A percentile compares a stretch with the other conserved stretches of the same genome.
These are phyloP conservation scores for Abrostola tripartita DNA, from an alignment of 2,888 invertebrate genomes.

Conservation along the genomic window DNA sequence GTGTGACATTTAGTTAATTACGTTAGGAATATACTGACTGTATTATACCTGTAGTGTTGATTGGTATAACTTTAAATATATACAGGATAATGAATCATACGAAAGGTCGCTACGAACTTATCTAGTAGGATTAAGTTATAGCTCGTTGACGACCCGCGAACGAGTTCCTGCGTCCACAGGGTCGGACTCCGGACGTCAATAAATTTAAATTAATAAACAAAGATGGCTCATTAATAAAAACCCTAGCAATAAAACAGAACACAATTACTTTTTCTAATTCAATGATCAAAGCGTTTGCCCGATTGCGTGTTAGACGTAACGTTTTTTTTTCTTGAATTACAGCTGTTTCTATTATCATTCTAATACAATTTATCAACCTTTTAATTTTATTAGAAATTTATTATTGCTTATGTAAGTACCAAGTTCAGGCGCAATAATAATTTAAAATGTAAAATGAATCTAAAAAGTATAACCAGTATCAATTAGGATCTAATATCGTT, in stretches of 20 bases:
- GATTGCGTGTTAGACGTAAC: slow-evolving; percentile 58
- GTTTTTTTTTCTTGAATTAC: slow-evolving; percentile 34
- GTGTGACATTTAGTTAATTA: slow-evolving; percentile 21
- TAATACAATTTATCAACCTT: slow-evolving; percentile 40
- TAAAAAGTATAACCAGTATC: slow-evolving; percentile 18
- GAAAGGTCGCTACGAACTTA: slow-evolving; percentile 52
- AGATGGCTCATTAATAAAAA: slow-evolving; percentile 40
- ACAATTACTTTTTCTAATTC: slow-evolving; percentile 46
- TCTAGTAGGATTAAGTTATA: slow-evolving; percentile 74
- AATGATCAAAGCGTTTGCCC: slow-evolving; percentile 59
- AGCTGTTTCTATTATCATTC: slow-evolving; percentile 47
- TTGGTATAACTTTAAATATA: slow-evolving; percentile 35
- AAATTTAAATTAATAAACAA: slow-evolving; percentile 46
- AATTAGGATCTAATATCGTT: slow-evolving; percentile 24
- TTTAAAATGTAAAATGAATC: slow-evolving; percentile 40
- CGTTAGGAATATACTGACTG: slow-evolving; percentile 13
- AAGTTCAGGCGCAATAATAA: slow-evolving; percentile 45
- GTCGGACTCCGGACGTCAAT: slow-evolving; percentile 59
- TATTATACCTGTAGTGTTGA: slow-evolving; percentile 36
- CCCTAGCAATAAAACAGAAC: slow-evolving; percentile 31
- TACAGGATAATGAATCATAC: slow-evolving; percentile 48
- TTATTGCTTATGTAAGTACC: slow-evolving; percentile 30
- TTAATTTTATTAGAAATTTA: slow-evolving; percentile 41
- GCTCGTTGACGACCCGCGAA: slow-evolving; percentile 77
- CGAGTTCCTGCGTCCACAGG: slow-evolving; percentile 71